Conservation (phyloP, 2,888 invertebrate species). For the Polymixis lichenea region DNA sequence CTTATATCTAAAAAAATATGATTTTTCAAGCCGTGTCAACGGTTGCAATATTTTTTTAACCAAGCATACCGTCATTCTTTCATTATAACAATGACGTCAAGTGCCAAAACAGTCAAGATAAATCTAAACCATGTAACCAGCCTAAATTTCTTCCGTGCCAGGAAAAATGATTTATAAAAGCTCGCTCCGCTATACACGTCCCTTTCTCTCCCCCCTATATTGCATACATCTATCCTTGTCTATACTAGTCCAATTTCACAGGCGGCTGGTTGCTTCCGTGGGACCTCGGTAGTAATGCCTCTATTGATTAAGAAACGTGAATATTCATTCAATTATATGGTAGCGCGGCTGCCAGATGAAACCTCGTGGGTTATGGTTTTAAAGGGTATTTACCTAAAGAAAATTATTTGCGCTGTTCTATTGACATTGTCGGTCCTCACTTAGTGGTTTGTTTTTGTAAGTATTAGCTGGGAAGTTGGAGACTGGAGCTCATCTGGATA, state of each 20-base stretch:
- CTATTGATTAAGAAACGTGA: conserved; percentile 90
- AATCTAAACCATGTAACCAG: conserved; percentile 67
- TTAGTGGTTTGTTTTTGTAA: conserved; percentile 47
- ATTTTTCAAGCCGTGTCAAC: not conserved
- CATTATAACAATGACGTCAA: not conserved
- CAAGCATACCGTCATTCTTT: not conserved
- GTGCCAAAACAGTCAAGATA: conserved; percentile 11
- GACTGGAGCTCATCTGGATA: conserved; percentile 31
- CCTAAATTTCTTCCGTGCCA: conserved; percentile 83
- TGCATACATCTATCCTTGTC: conserved; percentile 75
- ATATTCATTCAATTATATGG: conserved; percentile 90
- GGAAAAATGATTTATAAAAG: conserved; percentile 90
- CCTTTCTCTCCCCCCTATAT: conserved; percentile 66
- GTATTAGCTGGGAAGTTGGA: conserved; percentile 23
- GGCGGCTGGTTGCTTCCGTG: conserved; percentile 85
- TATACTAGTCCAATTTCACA: conserved; percentile 89
- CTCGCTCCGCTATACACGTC: conserved; percentile 74
- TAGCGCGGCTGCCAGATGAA: conserved; percentile 82
- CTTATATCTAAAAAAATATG: no score
- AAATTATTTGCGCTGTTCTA: conserved; percentile 59
- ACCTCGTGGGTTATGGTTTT: conserved; percentile 76
- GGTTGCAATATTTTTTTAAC: not conserved
- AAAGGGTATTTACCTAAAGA: conserved; percentile 65
- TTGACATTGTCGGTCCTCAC: conserved; percentile 46
- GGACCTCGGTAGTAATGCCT: conserved; percentile 85